Percentiles rank a stretch among this genome's conserved stretches.
Conservation (phyloP, 2,797 vertebrate genomes). For the Lacerta viridis region DNA sequence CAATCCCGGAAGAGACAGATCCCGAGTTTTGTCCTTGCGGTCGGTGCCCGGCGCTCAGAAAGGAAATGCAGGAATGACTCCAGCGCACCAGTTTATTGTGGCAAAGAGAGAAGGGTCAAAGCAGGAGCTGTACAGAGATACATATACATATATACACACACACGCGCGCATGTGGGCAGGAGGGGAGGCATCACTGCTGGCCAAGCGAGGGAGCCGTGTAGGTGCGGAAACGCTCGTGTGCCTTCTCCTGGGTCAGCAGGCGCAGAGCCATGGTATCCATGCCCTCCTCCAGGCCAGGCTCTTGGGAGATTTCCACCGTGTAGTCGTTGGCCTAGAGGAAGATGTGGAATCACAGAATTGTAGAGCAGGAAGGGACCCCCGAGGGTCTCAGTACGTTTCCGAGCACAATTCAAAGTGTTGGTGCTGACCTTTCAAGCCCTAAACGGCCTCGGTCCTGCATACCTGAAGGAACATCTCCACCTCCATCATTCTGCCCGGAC, state of each 20-base stretch:
- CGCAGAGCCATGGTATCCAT: conserved; percentile 88
- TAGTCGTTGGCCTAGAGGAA: conserved; percentile 88
- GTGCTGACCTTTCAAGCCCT: too few species aligned
- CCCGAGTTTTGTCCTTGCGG: neutral
- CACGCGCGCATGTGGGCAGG: neutral
- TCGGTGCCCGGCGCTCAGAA: neutral
- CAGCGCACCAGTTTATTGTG: neutral
- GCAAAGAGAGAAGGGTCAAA: neutral
- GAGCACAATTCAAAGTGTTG: too few species aligned
- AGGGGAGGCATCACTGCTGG: conserved; percentile 29
- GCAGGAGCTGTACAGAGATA: neutral
- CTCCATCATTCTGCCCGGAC: accelerated
- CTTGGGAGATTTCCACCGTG: conserved; percentile 85
- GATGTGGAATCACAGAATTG: too few species aligned
- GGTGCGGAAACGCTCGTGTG: conserved; percentile 84
- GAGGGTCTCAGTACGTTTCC: too few species aligned
- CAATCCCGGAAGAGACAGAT: neutral
- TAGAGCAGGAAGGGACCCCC: too few species aligned
- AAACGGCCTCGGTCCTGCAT: accelerated
- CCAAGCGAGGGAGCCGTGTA: conserved; percentile 71
- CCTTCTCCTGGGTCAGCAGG: conserved; percentile 83
- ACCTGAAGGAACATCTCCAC: too few species aligned
- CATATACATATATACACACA: neutral
- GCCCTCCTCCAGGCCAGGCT: conserved; percentile 79
- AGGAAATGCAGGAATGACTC: neutral